Conservation (phyloP, 1,140 invertebrate species). For the Penaeus indicus region DNA sequence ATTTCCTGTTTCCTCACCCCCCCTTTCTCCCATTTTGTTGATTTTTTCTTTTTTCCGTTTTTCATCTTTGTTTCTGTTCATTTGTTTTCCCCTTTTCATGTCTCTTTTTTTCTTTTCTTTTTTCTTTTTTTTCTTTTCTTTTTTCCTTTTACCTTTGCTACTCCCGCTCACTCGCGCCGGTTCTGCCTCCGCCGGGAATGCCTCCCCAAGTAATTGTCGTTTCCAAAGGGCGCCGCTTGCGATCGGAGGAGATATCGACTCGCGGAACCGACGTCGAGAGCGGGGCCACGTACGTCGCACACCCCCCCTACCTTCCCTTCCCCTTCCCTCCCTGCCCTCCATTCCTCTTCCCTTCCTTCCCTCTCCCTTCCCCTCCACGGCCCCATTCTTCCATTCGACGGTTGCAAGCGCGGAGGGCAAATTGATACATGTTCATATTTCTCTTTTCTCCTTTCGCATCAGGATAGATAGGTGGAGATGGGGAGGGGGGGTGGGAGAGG, state of each 20-base stretch:
- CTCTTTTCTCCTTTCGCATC: background rate
- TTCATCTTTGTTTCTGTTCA: background rate
- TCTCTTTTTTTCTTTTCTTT: background rate
- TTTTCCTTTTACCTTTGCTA: background rate
- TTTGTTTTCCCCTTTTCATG: background rate
- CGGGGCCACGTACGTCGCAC: background rate
- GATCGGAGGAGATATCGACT: too few species aligned
- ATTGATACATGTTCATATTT: background rate
- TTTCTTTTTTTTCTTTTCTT: background rate
- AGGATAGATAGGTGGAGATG: background rate
- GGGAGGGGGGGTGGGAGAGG: background rate
- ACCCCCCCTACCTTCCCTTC: background rate
- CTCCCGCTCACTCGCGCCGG: background rate
- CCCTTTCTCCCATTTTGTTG: background rate
- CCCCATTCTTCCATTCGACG: too few species aligned
- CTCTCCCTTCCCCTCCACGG: background rate
- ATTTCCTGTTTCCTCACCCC: too few species aligned
- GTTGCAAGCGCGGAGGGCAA: too few species aligned
- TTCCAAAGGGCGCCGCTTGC: too few species aligned
- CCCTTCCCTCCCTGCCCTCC: background rate
- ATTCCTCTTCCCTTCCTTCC: background rate
- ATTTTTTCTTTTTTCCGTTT: background rate
- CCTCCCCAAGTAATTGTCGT: too few species aligned
- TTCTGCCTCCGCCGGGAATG: background rate
- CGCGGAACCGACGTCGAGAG: too few species aligned